Base-by-base conservation (phyloP, 92 coral and sea anemone species). In the Parazoanthus darwini region DNA sequence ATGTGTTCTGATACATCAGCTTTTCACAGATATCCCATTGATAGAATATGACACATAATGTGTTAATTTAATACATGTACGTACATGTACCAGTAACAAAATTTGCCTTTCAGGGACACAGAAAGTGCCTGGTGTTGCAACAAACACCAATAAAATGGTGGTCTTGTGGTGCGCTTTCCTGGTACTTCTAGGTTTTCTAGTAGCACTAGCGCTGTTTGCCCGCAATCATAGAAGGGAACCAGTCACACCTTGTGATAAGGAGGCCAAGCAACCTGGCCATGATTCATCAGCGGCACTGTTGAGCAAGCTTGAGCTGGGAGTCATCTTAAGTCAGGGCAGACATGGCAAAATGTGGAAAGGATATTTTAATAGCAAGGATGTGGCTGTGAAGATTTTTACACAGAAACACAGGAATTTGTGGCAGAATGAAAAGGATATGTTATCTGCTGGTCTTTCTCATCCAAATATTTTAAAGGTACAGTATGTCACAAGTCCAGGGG, bases 381-480 rank as follows among this genome's bases (percentile, higher is more conserved):
- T 76, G 15, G 80, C 51, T 39, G 80, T 76, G 26, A 76, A 44
- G 14, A 76, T 76, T 37, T 76, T 39, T 39, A 20, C 46, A 20
- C 16, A 0, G 0, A 54, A 76, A 76, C 8, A 76, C 46, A 42
- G 25, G 54, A 14, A 42, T 4, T 29, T 37, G n/a, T 76, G 80
- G 80, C 80, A 18, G 14, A 76, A 39, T 76, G 80, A 76, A 44
- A 76, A 39, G 51, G 51, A 5, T 76, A 7, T 76, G 2, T 25
- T 39, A 5, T 16, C 51, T 37, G 51, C 80, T 76, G 80, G 80
- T 42, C n/a, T 76, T 37, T 76, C 80, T 37, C 80, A 76, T 76
- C 13, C 80, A 76, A 76, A 76, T 39, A 22, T 76, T 18, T 76
- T 76, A 44, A 76, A 76, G 80, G 80, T 39, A 38, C 15, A 48